phyloP scores from a whole-genome alignment of 2,888 invertebrate genomes.

The Conchocele bisecta region DNA sequence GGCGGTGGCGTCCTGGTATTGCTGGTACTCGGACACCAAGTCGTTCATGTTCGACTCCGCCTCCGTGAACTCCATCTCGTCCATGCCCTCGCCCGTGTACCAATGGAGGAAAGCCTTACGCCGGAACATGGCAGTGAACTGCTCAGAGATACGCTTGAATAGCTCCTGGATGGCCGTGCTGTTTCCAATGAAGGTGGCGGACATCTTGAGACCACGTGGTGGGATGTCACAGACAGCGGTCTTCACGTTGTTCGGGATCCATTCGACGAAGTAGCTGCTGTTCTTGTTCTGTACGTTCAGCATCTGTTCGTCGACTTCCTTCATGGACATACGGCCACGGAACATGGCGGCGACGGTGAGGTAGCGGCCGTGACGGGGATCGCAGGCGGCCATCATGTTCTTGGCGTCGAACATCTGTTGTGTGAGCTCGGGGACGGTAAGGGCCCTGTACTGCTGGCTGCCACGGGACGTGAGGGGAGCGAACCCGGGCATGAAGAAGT shows the following conservation, averaged over 20 bases:
- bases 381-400: slow-evolving; percentile 97
- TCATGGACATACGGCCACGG: slow-evolving; percentile 96
- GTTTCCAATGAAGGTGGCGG: slow-evolving; percentile 92
- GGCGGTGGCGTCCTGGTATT: no score
- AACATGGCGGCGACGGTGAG: slow-evolving; percentile 93
- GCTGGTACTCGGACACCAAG: no score
- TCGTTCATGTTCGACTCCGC: no score
- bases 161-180: slow-evolving; percentile 77
- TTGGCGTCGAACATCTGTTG: slow-evolving; percentile 94
- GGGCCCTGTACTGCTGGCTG: slow-evolving; percentile 91
- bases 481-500: slow-evolving; percentile 96
- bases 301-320: slow-evolving; percentile 95
- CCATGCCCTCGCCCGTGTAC: no score
- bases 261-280: slow-evolving; percentile 91
- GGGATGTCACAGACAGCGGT: slow-evolving; percentile 95
- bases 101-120: no score
- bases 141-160: no score
- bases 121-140: no score
- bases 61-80: no score
- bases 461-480: slow-evolving; percentile 93
- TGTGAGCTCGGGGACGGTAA: slow-evolving; percentile 94
- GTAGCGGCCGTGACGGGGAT: slow-evolving; percentile 94
- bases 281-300: slow-evolving; percentile 97
- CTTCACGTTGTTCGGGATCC: slow-evolving; percentile 97
- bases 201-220: slow-evolving; percentile 93